Evolutionary conservation across 2,113 vertebrate genomes (phyloP).

Genomic region (Malurus elegans): DNA sequence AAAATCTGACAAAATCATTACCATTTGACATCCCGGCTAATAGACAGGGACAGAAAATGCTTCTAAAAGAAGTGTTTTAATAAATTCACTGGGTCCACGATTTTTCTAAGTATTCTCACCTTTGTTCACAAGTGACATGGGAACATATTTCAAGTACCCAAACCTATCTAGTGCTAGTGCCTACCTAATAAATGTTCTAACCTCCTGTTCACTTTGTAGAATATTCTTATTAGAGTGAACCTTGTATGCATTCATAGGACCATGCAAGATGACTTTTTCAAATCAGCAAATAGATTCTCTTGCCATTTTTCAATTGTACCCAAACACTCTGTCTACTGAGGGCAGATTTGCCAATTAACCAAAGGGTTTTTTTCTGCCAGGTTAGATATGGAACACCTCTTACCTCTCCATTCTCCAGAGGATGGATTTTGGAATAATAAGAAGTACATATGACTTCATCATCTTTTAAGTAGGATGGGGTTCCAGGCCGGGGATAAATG

Average conservation of each 20-base stretch:
- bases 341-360: not conserved
- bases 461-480: conserved; percentile 87
- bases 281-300: not conserved
- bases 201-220: not conserved
- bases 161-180: not conserved
- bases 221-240: not conserved
- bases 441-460: conserved; percentile 98
- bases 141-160: not conserved
- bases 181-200: not conserved
- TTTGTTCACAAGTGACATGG: not conserved
- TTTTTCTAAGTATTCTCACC: not conserved
- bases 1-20: not conserved
- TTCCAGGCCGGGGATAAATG: conserved; percentile 84
- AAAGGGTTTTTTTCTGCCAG: accelerated
- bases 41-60: not conserved
- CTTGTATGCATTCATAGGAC: not conserved
- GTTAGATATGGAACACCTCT: not conserved
- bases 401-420: conserved; percentile 98
- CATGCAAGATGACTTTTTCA: accelerated
- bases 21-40: not conserved
- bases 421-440: conserved; percentile 95
- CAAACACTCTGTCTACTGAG: not conserved
- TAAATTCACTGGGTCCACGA: not conserved
- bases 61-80: not conserved
- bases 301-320: not conserved